Conservation (phyloP, 2,888 invertebrate genomes). For the Dryomyza anilis region DNA sequence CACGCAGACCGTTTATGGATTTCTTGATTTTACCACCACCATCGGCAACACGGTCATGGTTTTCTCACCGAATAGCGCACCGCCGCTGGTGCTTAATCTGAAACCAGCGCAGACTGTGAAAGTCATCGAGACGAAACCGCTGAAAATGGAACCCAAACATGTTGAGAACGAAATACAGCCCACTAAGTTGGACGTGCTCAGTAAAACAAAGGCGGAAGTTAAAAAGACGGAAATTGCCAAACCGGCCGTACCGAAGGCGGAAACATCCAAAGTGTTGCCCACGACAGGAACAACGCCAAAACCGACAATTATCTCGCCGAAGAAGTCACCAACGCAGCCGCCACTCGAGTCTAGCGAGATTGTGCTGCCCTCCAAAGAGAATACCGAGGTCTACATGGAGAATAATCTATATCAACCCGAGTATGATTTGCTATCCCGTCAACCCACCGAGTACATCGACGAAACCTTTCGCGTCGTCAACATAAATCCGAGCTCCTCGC, state of each 20-base stretch:
- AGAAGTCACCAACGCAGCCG: too few species aligned
- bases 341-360: too few species aligned
- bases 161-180: constrained; percentile 46
- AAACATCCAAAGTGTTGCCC: neutral
- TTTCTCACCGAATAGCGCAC: constrained; percentile 85
- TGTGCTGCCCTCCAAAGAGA: too few species aligned
- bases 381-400: constrained; percentile 45
- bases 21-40: constrained; percentile 91
- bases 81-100: constrained; percentile 55
- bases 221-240: constrained; percentile 19
- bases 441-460: constrained; percentile 83
- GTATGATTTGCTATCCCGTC: constrained; percentile 83
- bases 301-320: too few species aligned
- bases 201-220: constrained; percentile 24
- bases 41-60: constrained; percentile 94
- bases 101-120: constrained; percentile 7
- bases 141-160: constrained; percentile 31
- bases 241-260: too few species aligned
- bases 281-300: neutral
- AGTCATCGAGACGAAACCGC: constrained; percentile 50
- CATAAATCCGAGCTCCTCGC: constrained; percentile 75
- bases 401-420: constrained; percentile 81
- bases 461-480: constrained; percentile 85
- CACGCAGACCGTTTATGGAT: constrained; percentile 92
- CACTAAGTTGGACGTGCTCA: constrained; percentile 37